phyloP scores from a whole-genome alignment of 2,888 invertebrate species.

The Belgica antarctica region DNA sequence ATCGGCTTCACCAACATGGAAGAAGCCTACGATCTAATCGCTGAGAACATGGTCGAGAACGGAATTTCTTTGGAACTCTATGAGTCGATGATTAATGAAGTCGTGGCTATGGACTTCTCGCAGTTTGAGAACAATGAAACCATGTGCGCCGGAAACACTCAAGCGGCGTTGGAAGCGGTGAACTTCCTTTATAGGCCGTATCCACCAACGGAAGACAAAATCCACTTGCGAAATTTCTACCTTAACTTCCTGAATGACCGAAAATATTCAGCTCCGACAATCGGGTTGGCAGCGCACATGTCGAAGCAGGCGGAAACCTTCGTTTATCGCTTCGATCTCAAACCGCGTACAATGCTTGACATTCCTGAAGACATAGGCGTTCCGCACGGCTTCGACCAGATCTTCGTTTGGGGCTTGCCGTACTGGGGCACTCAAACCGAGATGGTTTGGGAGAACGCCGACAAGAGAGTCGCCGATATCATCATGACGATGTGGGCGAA shows the following conservation, averaged over 20 bases:
- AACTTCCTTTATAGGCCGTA: constrained; percentile 73
- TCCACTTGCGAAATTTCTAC: constrained; percentile 63
- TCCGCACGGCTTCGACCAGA: constrained; percentile 74
- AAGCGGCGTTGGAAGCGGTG: constrained; percentile 69
- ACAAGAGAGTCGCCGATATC: constrained; percentile 74
- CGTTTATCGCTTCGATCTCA: constrained; percentile 73
- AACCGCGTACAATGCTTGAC: constrained; percentile 67
- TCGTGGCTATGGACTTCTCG: constrained; percentile 62
- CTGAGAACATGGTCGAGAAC: constrained; percentile 60
- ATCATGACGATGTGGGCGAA: constrained; percentile 79
- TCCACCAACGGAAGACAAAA: constrained; percentile 63
- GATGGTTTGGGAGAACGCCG: constrained; percentile 71
- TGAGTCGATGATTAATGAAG: constrained; percentile 63
- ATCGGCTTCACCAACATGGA: constrained; percentile 82
- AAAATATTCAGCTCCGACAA: constrained; percentile 69
- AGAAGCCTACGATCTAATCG: constrained; percentile 66
- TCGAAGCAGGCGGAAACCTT: constrained; percentile 60
- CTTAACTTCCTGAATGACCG: constrained; percentile 74
- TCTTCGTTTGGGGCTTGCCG: constrained; percentile 79
- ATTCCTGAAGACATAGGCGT: constrained; percentile 77
- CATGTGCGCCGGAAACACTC: constrained; percentile 61
- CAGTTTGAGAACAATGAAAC: constrained; percentile 58
- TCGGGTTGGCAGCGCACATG: constrained; percentile 65
- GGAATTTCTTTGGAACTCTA: constrained; percentile 59
- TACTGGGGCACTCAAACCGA: constrained; percentile 64